These are phyloP conservation scores for Prochilodus magdalenae DNA, from an alignment of 2,113 vertebrate genomes.

Conservation along the genomic window DNA sequence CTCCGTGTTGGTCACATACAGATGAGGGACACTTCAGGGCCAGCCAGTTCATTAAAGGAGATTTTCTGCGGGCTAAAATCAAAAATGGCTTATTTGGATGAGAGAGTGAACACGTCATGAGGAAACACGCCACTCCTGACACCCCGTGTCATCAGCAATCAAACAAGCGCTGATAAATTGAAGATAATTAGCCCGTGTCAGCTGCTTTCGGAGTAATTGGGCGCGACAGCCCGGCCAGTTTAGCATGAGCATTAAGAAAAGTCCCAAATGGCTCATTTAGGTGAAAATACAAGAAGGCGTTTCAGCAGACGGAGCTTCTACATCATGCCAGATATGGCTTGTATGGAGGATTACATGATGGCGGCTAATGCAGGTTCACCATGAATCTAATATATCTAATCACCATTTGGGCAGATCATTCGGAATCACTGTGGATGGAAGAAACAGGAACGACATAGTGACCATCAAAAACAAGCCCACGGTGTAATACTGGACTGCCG, in stretches of 20 bases:
- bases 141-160: constrained; percentile 79
- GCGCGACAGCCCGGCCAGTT: constrained; percentile 79
- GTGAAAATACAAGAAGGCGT: constrained; percentile 49
- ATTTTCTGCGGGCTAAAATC: constrained; percentile 47
- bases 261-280: constrained; percentile 53
- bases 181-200: constrained; percentile 81
- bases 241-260: constrained; percentile 66
- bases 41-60: constrained; percentile 47
- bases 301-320: constrained; percentile 31
- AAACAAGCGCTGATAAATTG: constrained; percentile 77
- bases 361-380: constrained; percentile 44
- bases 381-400: constrained; percentile 30
- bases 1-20: constrained; percentile 22
- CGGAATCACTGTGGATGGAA: neutral
- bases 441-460: constrained; percentile 2
- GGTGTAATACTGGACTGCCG: too few species aligned
- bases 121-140: constrained; percentile 69
- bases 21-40: constrained; percentile 45
- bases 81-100: constrained; percentile 53
- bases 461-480: neutral
- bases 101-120: constrained; percentile 54
- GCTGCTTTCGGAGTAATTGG: constrained; percentile 76
- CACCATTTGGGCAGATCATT: constrained; percentile 4
- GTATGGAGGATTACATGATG: constrained; percentile 21
- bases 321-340: constrained; percentile 12